Conservation (phyloP, 64 coral and sea anemone genomes). For the Dendrophyllia cribrosa region DNA sequence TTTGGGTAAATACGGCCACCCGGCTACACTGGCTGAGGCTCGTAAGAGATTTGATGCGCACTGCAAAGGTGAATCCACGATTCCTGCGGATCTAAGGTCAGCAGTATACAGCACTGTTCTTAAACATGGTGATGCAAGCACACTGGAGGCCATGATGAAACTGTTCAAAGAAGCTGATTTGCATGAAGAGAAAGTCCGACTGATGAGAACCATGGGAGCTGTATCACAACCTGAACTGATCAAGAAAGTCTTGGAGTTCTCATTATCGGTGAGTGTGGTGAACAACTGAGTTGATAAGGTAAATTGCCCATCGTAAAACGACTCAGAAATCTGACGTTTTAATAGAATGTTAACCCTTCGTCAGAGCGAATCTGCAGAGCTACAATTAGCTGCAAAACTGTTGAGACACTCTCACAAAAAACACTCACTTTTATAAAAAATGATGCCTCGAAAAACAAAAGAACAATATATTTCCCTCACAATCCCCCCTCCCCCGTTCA, state of each 20-base stretch:
- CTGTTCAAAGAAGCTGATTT: constrained; percentile 87
- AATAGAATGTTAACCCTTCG: too few species aligned
- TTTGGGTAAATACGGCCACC: constrained; percentile 85
- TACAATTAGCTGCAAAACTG: too few species aligned
- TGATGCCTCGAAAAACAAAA: too few species aligned
- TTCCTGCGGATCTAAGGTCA: constrained; percentile 88
- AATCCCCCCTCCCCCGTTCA: too few species aligned
- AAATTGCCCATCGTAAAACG: too few species aligned
- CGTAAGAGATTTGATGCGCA: constrained; percentile 84
- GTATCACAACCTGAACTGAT: constrained; percentile 91
- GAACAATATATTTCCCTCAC: too few species aligned
- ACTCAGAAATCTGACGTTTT: too few species aligned
- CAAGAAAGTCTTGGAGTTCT: constrained; percentile 89
- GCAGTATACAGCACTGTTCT: constrained; percentile 92
- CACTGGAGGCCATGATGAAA: constrained; percentile 76
- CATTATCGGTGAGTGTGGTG: constrained; percentile 73
- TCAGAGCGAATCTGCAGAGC: too few species aligned
- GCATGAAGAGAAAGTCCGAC: constrained; percentile 88
- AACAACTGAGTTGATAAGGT: background rate
- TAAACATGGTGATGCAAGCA: constrained; percentile 73
- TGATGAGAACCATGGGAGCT: constrained; percentile 93
- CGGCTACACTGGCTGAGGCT: constrained; percentile 80
- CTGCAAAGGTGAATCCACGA: constrained; percentile 69
- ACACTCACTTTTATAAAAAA: too few species aligned
- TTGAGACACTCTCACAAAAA: too few species aligned